Percentiles rank a stretch among this genome's conserved stretches.
phyloP scores from a whole-genome alignment of 2,888 invertebrate species.

The Drosophila atripex region DNA sequence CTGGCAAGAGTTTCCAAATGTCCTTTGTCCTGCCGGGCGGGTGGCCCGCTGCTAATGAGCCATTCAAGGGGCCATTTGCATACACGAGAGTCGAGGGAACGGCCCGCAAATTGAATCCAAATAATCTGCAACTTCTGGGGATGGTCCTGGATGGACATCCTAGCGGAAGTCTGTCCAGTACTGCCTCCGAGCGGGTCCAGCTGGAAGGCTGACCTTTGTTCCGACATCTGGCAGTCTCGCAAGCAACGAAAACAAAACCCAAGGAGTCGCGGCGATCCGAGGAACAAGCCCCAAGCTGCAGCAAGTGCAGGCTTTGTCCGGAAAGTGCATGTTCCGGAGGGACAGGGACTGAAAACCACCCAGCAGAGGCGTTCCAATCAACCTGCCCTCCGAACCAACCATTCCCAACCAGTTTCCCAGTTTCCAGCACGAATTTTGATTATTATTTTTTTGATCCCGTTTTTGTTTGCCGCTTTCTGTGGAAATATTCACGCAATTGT shows the following conservation, averaged over 20 bases:
- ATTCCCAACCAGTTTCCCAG: too few species aligned
- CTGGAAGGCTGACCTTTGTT: slow-evolving; percentile 10
- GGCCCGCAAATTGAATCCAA: slow-evolving; percentile 10
- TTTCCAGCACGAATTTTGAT: slow-evolving; percentile 41
- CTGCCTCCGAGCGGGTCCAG: background rate
- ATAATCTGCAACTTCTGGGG: background rate
- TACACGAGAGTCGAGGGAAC: slow-evolving; percentile 16
- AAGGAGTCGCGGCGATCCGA: background rate
- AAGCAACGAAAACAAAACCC: slow-evolving; percentile 2
- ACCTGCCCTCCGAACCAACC: slow-evolving; percentile 13
- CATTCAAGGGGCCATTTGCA: slow-evolving; percentile 58
- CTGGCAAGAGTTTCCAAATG: slow-evolving; percentile 36
- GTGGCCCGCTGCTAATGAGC: slow-evolving; percentile 52
- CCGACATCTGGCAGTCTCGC: slow-evolving; percentile 16
- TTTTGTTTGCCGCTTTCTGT: slow-evolving; percentile 19
- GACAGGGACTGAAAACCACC: slow-evolving; percentile 41
- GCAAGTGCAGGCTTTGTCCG: slow-evolving; percentile 9
- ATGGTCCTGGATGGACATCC: background rate
- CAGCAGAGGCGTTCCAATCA: slow-evolving; percentile 48
- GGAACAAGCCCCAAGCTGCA: background rate
- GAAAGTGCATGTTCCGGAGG: slow-evolving; percentile 19
- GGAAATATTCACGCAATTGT: slow-evolving; percentile 50
- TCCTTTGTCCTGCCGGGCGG: slow-evolving; percentile 21
- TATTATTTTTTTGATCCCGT: slow-evolving; percentile 31
- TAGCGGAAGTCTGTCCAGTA: too few species aligned